These are phyloP conservation scores for Hippocampus zosterae DNA, from an alignment of 2,113 vertebrate species.

Conservation along the genomic window DNA sequence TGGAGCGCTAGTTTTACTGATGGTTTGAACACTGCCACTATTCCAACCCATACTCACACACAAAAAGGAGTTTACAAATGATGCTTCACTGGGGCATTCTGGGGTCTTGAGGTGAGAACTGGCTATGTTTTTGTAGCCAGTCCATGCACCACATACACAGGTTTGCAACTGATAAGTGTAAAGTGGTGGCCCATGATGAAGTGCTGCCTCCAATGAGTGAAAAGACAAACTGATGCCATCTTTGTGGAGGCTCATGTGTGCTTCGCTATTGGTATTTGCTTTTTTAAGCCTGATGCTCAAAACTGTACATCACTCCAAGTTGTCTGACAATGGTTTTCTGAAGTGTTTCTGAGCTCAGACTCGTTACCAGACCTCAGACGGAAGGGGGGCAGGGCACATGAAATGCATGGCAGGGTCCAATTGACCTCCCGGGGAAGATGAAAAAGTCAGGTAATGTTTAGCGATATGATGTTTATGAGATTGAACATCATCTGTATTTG, in stretches of 20 bases:
- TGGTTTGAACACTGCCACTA: constrained; percentile 24
- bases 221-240: neutral
- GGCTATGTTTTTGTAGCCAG: too few species aligned
- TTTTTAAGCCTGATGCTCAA: neutral
- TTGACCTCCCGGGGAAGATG: too few species aligned
- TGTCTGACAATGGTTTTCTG: neutral
- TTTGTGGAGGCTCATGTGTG: neutral
- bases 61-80: too few species aligned
- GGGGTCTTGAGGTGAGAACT: neutral
- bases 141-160: neutral
- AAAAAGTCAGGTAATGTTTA: too few species aligned
- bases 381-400: too few species aligned
- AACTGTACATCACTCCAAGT: neutral
- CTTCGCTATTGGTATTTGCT: neutral
- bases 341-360: too few species aligned
- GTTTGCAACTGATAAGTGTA: neutral
- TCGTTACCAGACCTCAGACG: too few species aligned
- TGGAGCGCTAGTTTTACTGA: constrained; percentile 22
- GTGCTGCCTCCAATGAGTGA: neutral
- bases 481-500: too few species aligned
- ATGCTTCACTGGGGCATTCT: neutral
- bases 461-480: too few species aligned
- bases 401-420: too few species aligned
- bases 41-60: constrained; percentile 14
- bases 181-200: neutral